Evolutionary conservation across 2,888 invertebrate species (phyloP).

Genomic region (Lithophane socia): DNA sequence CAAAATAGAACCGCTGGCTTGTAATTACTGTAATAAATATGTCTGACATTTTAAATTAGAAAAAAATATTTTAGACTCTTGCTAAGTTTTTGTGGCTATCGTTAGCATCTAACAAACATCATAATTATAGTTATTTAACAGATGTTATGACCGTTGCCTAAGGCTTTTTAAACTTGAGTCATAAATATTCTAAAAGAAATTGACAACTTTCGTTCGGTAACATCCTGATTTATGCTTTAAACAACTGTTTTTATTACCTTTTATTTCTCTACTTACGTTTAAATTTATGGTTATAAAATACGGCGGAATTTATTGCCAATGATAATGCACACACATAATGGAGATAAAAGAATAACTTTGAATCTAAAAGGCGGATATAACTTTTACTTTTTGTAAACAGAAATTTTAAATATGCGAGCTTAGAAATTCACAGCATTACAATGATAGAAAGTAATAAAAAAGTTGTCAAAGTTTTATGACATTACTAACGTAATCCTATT

Average conservation of each 20-base stretch:
- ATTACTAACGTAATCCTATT: constrained; percentile 2
- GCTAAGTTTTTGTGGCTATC: constrained; percentile 17
- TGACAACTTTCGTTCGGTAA: constrained; percentile 36
- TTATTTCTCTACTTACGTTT: constrained; percentile 5
- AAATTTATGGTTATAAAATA: constrained; percentile 9
- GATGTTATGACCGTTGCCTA: constrained; percentile 20
- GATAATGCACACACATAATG: constrained; percentile 16
- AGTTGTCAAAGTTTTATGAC: background rate
- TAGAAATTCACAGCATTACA: constrained; percentile 3
- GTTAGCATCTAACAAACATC: constrained; percentile 12
- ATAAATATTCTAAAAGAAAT: constrained; percentile 26
- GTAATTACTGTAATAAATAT: constrained; percentile 34
- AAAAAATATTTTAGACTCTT: constrained; percentile 11
- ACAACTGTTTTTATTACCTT: constrained; percentile 39
- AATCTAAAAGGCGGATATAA: constrained; percentile 21
- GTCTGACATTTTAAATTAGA: background rate
- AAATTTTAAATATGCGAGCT: background rate
- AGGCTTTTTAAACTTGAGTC: constrained; percentile 4
- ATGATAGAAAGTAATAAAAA: constrained; percentile 29
- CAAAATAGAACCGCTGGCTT: constrained; percentile 23
- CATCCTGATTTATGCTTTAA: constrained; percentile 44
- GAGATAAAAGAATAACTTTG: constrained; percentile 2
- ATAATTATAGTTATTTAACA: constrained; percentile 38
- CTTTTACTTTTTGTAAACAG: constrained; percentile 43
- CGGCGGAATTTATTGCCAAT: constrained; percentile 4